These are phyloP conservation scores for Argentina silus DNA, from an alignment of 2,797 vertebrate genomes.

Conservation along the genomic window DNA sequence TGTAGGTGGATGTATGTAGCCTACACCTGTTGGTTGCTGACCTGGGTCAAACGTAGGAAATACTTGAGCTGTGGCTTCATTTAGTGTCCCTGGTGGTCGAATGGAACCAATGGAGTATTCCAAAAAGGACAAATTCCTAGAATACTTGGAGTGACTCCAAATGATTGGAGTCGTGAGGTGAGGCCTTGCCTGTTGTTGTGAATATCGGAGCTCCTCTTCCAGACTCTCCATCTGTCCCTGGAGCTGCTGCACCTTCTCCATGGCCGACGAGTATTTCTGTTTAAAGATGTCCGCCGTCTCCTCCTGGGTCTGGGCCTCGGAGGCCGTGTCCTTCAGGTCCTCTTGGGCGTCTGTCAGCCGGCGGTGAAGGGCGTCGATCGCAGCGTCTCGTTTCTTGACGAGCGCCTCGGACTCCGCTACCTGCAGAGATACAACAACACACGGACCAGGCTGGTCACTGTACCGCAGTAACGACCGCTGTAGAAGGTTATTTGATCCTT, in stretches of 20 bases:
- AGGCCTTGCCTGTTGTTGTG: constrained; percentile 64
- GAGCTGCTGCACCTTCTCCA: constrained; percentile 60
- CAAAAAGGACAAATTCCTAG: neutral
- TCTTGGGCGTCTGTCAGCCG: constrained; percentile 51
- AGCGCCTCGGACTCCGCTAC: constrained; percentile 43
- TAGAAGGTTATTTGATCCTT: too few species aligned
- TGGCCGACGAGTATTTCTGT: constrained; percentile 66
- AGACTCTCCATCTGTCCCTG: constrained; percentile 57
- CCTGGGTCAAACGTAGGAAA: too few species aligned
- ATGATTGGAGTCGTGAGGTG: neutral
- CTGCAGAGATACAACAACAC: neutral
- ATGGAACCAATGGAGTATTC: neutral
- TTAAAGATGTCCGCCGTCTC: constrained; percentile 63
- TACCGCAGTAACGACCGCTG: too few species aligned
- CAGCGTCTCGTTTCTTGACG: constrained; percentile 49
- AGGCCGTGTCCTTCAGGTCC: constrained; percentile 48
- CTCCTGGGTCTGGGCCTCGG: constrained; percentile 48
- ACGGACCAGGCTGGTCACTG: too few species aligned
- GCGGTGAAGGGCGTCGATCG: constrained; percentile 51
- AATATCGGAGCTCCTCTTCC: constrained; percentile 66
- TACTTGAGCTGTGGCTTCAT: too few species aligned
- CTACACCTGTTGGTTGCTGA: too few species aligned
- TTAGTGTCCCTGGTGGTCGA: too few species aligned
- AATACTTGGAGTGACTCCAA: too few species aligned
- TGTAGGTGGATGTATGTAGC: too few species aligned